Evolutionary conservation across 92 coral and sea anemone genomes (phyloP), one percentile per base, ranked within the genome.

Genomic region (Siderastrea siderea): DNA sequence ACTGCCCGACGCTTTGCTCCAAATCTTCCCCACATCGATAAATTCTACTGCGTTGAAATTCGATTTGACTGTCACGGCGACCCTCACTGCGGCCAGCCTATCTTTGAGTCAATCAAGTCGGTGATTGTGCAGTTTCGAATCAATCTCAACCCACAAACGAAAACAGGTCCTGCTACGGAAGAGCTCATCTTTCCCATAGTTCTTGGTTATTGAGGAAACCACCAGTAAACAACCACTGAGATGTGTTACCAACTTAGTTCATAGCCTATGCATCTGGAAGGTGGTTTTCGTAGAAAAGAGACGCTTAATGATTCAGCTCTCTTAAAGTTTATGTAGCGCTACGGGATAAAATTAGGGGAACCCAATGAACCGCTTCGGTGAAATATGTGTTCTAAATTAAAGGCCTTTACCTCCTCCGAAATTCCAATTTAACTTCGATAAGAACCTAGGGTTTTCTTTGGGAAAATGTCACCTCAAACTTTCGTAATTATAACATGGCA

Each of bases 101-200:
- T 80, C 4, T 66, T 80, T 59, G 49, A 67, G 6, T 71, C 44
- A 16, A 10, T 47, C 61, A 48, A 66, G 19, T 11, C 45, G 15
- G 85, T 80, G 6, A 7, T 80, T 61, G 62, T 67, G 59, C 76
- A 66, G 75, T 80, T 16, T 76, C n/a, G 85, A 65, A 52, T 80
- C 59, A 80, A 80, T 80, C 85, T 80, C 63, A 66, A 80, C 63
- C 76, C 85, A 5, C 59, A 65, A 11, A 80, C 85, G 3, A 80
- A 67, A 61, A 80, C 85, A 2, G 85, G 85, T 1, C 75, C 85
- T 7, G 75, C 71, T 63, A 11, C 62, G 14, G 60, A 67, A 6
- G 85, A 80, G 76, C 47, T 80, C 4, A 80, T 80, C 17, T 80
- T 75, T 64, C 85, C 85, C 4, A 38, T 65, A 7, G 49, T 65